A percentile compares a stretch with the other conserved stretches of the same genome.
These are phyloP conservation scores for Pseudomyrmex cubaensis DNA, from an alignment of 1,140 invertebrate genomes.

Conservation along the genomic window DNA sequence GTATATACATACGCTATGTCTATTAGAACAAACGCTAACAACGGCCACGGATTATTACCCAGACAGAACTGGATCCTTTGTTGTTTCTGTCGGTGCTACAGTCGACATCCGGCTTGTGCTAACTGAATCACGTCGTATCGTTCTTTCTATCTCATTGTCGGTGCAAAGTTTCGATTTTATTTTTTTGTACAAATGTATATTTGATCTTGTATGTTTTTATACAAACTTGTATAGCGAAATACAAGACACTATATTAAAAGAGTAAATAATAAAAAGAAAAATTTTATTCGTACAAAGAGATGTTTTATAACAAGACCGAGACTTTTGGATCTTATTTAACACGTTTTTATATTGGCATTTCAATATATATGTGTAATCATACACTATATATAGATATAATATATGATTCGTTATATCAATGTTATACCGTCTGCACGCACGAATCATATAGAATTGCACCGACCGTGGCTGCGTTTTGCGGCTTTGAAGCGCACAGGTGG, in stretches of 20 bases:
- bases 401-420: background rate
- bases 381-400: background rate
- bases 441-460: slow-evolving; percentile 13
- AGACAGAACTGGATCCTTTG: slow-evolving; percentile 68
- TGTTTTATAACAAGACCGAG: too few species aligned
- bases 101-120: background rate
- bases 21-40: slow-evolving; percentile 75
- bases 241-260: too few species aligned
- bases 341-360: too few species aligned
- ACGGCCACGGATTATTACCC: slow-evolving; percentile 71
- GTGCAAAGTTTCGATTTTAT: too few species aligned
- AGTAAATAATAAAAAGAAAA: too few species aligned
- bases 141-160: background rate
- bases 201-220: too few species aligned
- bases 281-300: too few species aligned
- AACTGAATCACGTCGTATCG: background rate
- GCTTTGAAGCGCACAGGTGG: slow-evolving; percentile 17
- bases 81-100: slow-evolving; percentile 45
- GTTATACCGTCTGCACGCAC: background rate
- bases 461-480: background rate
- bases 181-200: background rate
- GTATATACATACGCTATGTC: slow-evolving; percentile 66
- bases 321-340: too few species aligned
- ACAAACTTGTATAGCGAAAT: too few species aligned
- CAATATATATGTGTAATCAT: too few species aligned